These are phyloP conservation scores for Lasioglossum leucozonium DNA, from an alignment of 2,888 invertebrate genomes.

Conservation along the genomic window DNA sequence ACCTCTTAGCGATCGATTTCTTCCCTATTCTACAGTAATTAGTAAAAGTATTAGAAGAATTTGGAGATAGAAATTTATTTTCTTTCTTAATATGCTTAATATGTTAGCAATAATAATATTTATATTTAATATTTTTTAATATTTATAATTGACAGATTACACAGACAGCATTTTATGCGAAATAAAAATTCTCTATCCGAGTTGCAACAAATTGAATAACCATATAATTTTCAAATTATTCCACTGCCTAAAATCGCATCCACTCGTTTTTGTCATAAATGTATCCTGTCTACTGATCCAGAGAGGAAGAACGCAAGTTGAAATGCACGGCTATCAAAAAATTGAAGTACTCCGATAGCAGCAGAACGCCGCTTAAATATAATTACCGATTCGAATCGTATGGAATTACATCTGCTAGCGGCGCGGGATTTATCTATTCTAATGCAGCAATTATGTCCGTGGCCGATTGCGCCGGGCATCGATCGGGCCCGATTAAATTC, in stretches of 20 bases:
- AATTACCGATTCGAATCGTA: neutral
- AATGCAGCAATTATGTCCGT: constrained; percentile 7
- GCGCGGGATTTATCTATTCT: constrained; percentile 1
- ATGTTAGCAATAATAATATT: too few species aligned
- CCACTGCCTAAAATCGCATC: neutral
- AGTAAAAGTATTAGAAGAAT: too few species aligned
- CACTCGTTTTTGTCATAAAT: neutral
- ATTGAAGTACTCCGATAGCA: constrained; percentile 31
- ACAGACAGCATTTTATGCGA: too few species aligned
- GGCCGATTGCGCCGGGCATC: constrained; percentile 2
- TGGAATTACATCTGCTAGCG: constrained; percentile 3
- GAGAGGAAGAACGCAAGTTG: neutral
- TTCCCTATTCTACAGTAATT: too few species aligned
- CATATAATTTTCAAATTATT: neutral
- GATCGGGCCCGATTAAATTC: constrained; percentile 32
- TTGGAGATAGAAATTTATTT: too few species aligned
- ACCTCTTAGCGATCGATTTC: too few species aligned
- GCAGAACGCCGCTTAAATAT: neutral
- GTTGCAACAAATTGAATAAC: too few species aligned
- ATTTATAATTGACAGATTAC: too few species aligned
- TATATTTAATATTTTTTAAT: too few species aligned
- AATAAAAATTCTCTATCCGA: too few species aligned
- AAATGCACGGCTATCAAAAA: neutral
- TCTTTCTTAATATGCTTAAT: too few species aligned
- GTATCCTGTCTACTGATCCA: too few species aligned